These are phyloP conservation scores for Drosophila imparisetae DNA, from an alignment of 2,888 invertebrate genomes.

Conservation along the genomic window DNA sequence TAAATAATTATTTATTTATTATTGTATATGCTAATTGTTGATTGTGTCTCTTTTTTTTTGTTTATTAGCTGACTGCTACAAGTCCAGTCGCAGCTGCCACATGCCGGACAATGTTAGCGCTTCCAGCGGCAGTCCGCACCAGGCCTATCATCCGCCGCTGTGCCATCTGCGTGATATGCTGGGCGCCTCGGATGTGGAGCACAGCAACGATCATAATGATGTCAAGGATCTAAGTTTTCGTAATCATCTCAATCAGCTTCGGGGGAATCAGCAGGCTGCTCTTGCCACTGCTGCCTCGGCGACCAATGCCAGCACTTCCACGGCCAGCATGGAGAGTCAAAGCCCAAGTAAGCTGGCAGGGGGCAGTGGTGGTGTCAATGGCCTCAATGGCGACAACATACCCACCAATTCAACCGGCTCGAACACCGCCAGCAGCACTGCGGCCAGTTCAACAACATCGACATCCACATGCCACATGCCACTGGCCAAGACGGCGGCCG, in stretches of 20 bases:
- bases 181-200: constrained; percentile 83
- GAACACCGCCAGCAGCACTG: constrained; percentile 50
- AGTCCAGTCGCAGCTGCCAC: constrained; percentile 80
- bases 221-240: constrained; percentile 85
- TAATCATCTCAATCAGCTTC: constrained; percentile 82
- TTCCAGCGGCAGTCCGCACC: constrained; percentile 86
- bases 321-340: constrained; percentile 40
- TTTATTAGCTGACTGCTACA: constrained; percentile 82
- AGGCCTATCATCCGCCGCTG: constrained; percentile 83
- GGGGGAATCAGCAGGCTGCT: constrained; percentile 66
- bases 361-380: constrained; percentile 37
- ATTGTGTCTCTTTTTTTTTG: neutral
- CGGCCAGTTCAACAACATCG: constrained; percentile 68
- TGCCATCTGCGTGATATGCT: constrained; percentile 85
- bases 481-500: constrained; percentile 33
- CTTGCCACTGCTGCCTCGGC: constrained; percentile 65
- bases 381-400: constrained; percentile 34
- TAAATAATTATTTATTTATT: neutral
- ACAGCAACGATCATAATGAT: constrained; percentile 84
- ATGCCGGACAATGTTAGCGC: constrained; percentile 87
- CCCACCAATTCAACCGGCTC: constrained; percentile 54
- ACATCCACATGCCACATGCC: constrained; percentile 49
- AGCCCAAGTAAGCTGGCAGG: constrained; percentile 44
- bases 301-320: constrained; percentile 47
- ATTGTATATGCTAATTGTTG: neutral